Evolutionary conservation across 2,888 invertebrate genomes (phyloP), one percentile per base, ranked within the genome.

Genomic region (Sericinus montela): DNA sequence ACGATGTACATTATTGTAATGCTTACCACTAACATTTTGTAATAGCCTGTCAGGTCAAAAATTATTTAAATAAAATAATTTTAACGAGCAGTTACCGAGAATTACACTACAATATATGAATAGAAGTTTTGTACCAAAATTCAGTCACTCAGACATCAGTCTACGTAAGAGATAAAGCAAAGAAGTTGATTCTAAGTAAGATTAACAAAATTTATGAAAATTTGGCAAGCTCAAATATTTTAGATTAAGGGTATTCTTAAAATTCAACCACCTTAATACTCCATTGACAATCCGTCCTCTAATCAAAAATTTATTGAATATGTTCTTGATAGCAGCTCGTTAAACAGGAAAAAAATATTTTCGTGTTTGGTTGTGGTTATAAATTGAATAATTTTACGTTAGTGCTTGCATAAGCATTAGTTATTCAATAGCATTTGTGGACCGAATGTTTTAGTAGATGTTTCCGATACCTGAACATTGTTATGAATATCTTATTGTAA

Each of bases 201-300:
- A 19, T 19, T 19, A 19, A 19, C 19, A 3, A 5, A 3, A 19
- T 19, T 19, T 19, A 3, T 19, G 5, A 19, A 19, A 19, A 19
- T 3, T 19, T 19, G 19, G 19, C 19, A 19, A 19, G 19, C 3
- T 19, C 5, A 19, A 3, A 19, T n/a, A 19, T 19, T 19, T 19
- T 19, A 19, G 19, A 19, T 19, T 19, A 3, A 19, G 19, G 19
- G 3, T 19, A 19, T 19, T 19, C 19, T 19, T 19, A 19, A 19
- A 3, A 19, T 19, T 19, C 19, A 25, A n/a, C 16, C 19, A 43
- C 13, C 19, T n/a, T 11, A 13, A 40, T 40, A 40, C 25, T 49
- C 49, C 36, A 45, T 50, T 14, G 13, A 40, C 40, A 45, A 34
- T 50, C 49, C 49, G 49, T 50, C 49, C 49, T 40, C 41, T 29